Conservation (phyloP, 2,888 invertebrate species). For the Chrysopilus asiliformis region DNA sequence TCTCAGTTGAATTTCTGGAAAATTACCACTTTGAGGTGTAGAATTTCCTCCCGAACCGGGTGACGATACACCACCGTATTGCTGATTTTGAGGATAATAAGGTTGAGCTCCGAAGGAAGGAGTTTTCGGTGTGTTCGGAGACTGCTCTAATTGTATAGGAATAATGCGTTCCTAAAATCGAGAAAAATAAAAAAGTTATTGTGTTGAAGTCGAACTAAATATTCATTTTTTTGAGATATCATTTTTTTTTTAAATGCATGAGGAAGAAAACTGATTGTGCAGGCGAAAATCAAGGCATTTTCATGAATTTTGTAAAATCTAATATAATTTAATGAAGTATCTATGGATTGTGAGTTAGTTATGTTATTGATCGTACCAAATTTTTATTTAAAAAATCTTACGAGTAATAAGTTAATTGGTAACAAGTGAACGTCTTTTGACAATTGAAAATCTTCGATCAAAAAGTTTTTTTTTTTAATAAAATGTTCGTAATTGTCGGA, state of each 20-base stretch:
- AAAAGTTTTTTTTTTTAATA: no score
- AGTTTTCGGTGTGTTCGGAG: slow-evolving; percentile 25
- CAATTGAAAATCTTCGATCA: no score
- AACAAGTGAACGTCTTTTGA: no score
- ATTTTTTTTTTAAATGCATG: not conserved
- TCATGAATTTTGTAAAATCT: slow-evolving; percentile 1
- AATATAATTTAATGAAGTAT: no score
- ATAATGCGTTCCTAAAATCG: slow-evolving; percentile 30
- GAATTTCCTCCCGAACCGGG: slow-evolving; percentile 15
- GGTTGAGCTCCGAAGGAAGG: slow-evolving; percentile 26
- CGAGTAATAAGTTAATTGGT: no score
- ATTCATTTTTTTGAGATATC: no score
- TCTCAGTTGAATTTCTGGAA: not conserved
- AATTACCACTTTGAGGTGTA: slow-evolving; percentile 22
- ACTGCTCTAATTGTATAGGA: slow-evolving; percentile 32
- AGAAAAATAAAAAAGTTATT: slow-evolving; percentile 1
- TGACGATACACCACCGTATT: slow-evolving; percentile 17
- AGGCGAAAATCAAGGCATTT: not conserved
- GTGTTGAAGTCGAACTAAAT: no score
- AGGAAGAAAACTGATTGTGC: not conserved
- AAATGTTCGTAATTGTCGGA: no score
- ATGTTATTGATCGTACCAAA: no score
- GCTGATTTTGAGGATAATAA: slow-evolving; percentile 21
- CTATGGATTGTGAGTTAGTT: no score
- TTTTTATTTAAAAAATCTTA: no score